Base-by-base conservation (phyloP, 2,888 invertebrate species). In the Halictus ligatus region DNA sequence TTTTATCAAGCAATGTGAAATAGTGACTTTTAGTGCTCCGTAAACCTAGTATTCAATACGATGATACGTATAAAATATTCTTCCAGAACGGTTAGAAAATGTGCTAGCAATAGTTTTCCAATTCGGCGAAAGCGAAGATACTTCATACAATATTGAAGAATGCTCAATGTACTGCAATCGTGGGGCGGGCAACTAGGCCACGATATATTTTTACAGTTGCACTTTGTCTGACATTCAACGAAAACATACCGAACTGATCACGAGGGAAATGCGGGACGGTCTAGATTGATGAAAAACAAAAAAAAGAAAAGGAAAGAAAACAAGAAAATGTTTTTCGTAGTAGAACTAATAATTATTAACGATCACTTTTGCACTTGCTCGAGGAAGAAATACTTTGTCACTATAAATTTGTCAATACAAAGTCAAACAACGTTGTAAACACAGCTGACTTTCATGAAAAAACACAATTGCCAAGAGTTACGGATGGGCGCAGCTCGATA, bases 401-500 rank as follows among this genome's bases (percentile, higher is more conserved):
- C n/a, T n/a, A n/a, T n/a, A n/a, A n/a, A n/a, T n/a, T n/a, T n/a
- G n/a, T n/a, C n/a, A n/a, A n/a, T n/a, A n/a, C n/a, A n/a, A n/a
- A n/a, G n/a, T n/a, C 13, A 29, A 29, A 25, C 35, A 46, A 74
- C 40, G 50, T 25, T 48, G 67, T 48, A 74, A 69, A 77, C 40
- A 69, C 35, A 43, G n/a, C 5, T 13, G 69, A 69, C 69, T 43
- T n/a, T 5, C 50, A 72, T 15, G 58, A 10, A 29, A 54, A 46
- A 43, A 29, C 25, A 43, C 18, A 74, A 67, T 76, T 29, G 29
- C 48, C 15, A 43, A 69, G 48, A 79, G 58, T 73, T 35, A 71
- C 18, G 67, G 69, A 54, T 69, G 73, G 60, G 67, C 73, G 78
- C 79, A 81, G 64, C 64, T 86, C 82, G 71, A 81, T 86, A 82